Conservation (phyloP, 2,113 vertebrate genomes). For the Ameiurus melas region DNA sequence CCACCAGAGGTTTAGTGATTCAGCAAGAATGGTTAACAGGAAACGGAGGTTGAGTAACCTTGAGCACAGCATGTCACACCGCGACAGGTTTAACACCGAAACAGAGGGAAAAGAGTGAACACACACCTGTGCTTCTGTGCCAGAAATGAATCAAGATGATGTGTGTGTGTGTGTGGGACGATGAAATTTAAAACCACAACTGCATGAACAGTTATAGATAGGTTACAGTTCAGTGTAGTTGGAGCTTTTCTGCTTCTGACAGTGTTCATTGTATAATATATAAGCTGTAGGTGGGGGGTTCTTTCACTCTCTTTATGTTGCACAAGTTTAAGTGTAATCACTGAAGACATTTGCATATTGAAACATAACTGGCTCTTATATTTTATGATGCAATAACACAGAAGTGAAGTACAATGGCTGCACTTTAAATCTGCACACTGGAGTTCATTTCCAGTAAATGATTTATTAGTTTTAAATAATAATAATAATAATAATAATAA, state of each 20-base stretch:
- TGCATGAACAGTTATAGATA: slow-evolving; percentile 75
- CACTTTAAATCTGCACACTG: not conserved
- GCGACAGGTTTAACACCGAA: not conserved
- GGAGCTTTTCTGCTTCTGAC: not conserved
- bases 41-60: slow-evolving; percentile 77
- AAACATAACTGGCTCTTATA: not conserved
- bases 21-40: slow-evolving; percentile 78
- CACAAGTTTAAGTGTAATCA: not conserved
- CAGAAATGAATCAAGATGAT: slow-evolving; percentile 53
- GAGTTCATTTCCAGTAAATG: not conserved
- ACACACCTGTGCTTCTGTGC: slow-evolving; percentile 85
- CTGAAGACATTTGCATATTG: not conserved
- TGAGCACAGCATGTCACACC: slow-evolving; percentile 25
- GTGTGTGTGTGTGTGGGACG: slow-evolving; percentile 43
- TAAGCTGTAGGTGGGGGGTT: not conserved
- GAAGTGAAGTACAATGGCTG: not conserved
- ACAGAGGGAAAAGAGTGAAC: slow-evolving; percentile 74
- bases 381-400: not conserved
- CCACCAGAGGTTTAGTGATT: slow-evolving; percentile 81
- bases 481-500: not conserved
- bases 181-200: slow-evolving; percentile 87
- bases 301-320: not conserved
- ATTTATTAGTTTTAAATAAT: not conserved
- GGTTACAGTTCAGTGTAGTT: slow-evolving; percentile 72
- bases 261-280: not conserved